phyloP scores from a whole-genome alignment of 2,888 invertebrate genomes.

The Agrotis ipsilon region DNA sequence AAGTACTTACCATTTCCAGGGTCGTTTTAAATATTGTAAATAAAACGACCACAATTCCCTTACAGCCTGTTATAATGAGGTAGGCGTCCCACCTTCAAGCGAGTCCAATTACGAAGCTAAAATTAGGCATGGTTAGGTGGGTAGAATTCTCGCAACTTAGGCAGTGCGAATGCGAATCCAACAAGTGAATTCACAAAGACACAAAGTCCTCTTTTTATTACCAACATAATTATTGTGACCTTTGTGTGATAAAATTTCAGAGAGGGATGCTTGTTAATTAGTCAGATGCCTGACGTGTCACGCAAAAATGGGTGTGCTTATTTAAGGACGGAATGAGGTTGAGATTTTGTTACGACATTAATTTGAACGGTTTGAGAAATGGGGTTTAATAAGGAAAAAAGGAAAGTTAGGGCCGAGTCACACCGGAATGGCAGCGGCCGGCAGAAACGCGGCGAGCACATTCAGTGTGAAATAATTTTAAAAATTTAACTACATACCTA shows the following conservation, averaged over 20 bases:
- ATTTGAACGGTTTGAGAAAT: constrained; percentile 10
- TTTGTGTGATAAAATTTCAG: constrained; percentile 8
- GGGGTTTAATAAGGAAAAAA: not conserved
- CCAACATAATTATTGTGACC: constrained; percentile 32
- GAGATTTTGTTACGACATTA: constrained; percentile 21
- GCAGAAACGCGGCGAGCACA: too few species aligned
- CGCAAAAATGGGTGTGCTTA: constrained; percentile 21
- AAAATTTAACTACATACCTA: too few species aligned
- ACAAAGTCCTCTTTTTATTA: constrained; percentile 19
- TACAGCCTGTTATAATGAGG: not conserved
- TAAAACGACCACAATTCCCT: constrained; percentile 20
- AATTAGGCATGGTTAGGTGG: constrained; percentile 3
- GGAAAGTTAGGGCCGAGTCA: too few species aligned
- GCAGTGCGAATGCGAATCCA: constrained; percentile 11
- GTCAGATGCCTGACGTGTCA: not conserved
- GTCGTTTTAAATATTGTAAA: constrained; percentile 15
- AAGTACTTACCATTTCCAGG: not conserved
- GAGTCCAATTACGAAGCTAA: constrained; percentile 31
- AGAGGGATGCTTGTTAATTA: constrained; percentile 28
- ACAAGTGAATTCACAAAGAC: constrained; percentile 23
- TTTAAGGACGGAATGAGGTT: constrained; percentile 11
- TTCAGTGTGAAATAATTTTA: too few species aligned
- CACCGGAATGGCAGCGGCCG: too few species aligned
- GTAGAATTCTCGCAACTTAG: not conserved
- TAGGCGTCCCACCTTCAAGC: not conserved